Evolutionary conservation across 2,797 vertebrate species (phyloP).

Genomic region (Sphenopsis melanotis): DNA sequence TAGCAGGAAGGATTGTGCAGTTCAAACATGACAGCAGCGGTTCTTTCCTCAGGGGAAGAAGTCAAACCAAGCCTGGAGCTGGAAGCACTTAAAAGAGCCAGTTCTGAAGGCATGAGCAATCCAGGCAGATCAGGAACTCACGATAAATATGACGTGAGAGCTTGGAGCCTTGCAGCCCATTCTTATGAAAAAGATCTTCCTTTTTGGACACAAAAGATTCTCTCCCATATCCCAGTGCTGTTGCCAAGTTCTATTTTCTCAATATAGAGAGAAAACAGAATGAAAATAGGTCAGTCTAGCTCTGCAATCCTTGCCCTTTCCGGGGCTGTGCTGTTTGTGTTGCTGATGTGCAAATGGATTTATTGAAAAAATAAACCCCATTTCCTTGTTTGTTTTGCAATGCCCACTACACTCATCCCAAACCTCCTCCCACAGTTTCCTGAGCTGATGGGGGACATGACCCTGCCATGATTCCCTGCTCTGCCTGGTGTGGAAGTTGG

Average conservation of each 20-base stretch:
- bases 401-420: background rate
- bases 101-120: background rate
- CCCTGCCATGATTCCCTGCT: background rate
- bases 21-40: background rate
- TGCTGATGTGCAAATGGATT: background rate
- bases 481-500: background rate
- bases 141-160: background rate
- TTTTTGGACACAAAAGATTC: background rate
- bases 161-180: background rate
- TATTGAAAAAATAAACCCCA: background rate
- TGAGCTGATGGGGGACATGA: background rate
- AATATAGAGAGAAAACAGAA: background rate
- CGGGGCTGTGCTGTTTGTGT: background rate
- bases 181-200: background rate
- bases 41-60: constrained; percentile 33
- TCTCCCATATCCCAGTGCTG: background rate
- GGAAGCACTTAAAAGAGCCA: constrained; percentile 29
- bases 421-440: background rate
- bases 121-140: background rate
- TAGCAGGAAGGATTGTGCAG: background rate
- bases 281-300: background rate
- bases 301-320: background rate
- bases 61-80: background rate
- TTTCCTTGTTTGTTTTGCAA: constrained; percentile 27
- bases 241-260: constrained; percentile 4